Conservation (phyloP, 2,797 vertebrate species). For the Paguma larvata region DNA sequence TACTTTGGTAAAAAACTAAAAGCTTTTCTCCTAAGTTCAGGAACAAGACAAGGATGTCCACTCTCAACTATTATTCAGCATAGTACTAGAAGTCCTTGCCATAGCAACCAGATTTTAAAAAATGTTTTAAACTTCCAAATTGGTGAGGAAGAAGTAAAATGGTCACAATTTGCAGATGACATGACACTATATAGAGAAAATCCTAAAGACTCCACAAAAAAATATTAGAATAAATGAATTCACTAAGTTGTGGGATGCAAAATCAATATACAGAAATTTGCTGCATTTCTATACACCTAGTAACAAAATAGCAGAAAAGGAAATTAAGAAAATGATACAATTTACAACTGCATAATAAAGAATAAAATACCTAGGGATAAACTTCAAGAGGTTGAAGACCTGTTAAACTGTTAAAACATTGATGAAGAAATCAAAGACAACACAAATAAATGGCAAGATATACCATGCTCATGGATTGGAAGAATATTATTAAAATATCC, state of each 20-base stretch:
- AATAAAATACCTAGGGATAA: neutral
- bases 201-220: neutral
- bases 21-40: neutral
- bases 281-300: neutral
- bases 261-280: neutral
- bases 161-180: neutral
- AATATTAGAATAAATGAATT: neutral
- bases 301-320: neutral
- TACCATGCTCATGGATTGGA: neutral
- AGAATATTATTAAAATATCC: neutral
- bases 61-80: neutral
- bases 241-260: neutral
- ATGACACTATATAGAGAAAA: neutral
- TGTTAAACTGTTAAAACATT: neutral
- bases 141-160: neutral
- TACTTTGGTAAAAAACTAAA: neutral
- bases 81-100: neutral
- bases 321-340: neutral
- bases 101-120: neutral
- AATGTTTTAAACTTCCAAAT: neutral
- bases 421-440: neutral
- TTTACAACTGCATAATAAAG: neutral
- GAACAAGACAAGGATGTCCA: neutral
- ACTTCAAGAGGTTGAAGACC: neutral
- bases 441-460: neutral